A percentile compares a stretch with the other conserved stretches of the same genome.
Evolutionary conservation across 1,140 invertebrate species (phyloP).

Genomic region (Ectropis grisescens): DNA sequence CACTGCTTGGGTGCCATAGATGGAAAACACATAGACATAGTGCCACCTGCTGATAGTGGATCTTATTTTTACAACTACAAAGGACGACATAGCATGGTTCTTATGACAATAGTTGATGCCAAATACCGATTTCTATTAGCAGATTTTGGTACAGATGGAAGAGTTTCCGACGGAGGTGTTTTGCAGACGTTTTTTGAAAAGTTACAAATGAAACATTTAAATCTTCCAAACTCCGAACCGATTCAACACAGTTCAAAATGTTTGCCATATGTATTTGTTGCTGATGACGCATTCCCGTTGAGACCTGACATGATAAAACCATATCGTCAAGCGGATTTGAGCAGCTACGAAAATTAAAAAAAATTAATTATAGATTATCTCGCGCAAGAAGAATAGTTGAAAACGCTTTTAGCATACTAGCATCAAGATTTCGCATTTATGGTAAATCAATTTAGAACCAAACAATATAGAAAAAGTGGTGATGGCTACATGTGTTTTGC

Average conservation of each 20-base stretch:
- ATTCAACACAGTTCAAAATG: conserved; percentile 7
- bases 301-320: conserved; percentile 36
- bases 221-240: conserved; percentile 9
- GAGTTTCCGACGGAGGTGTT: conserved; percentile 14
- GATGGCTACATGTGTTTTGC: conserved; percentile 13
- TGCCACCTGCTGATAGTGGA: conserved; percentile 28
- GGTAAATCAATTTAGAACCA: conserved; percentile 14
- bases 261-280: conserved; percentile 37
- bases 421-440: conserved; percentile 9
- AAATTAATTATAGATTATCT: conserved; percentile 9
- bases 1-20: too few relatives aligned
- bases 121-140: conserved; percentile 12
- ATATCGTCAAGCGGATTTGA: too few relatives aligned
- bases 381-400: too few relatives aligned
- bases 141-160: too few relatives aligned
- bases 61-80: too few relatives aligned
- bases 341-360: conserved; percentile 5
- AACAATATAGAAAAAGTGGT: too few relatives aligned
- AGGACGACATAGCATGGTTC: too few relatives aligned
- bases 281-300: conserved; percentile 50
- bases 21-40: conserved; percentile 39
- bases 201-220: conserved; percentile 6
- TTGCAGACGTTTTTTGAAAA: conserved; percentile 10
- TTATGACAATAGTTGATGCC: conserved; percentile 26
- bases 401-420: conserved; percentile 13